phyloP scores from a whole-genome alignment of 2,888 invertebrate species.

The Napeogenes sylphis region DNA sequence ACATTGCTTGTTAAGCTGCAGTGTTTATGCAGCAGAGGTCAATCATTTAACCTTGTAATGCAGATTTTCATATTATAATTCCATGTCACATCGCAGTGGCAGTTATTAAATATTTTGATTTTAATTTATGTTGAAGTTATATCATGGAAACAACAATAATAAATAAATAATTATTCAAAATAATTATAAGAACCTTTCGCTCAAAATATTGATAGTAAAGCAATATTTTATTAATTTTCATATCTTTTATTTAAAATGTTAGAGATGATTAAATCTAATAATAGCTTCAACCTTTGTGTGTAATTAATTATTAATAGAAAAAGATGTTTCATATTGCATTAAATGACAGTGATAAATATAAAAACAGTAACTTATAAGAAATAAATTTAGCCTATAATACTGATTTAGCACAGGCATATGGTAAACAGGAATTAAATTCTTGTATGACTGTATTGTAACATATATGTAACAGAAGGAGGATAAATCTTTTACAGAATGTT shows the following conservation, averaged over 20 bases:
- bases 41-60: conserved; percentile 44
- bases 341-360: too few relatives aligned
- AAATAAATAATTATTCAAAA: too few relatives aligned
- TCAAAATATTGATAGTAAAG: neutral
- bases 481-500: neutral
- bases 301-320: neutral
- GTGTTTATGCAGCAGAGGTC: conserved; percentile 49
- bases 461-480: neutral
- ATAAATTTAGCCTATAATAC: neutral
- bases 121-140: too few relatives aligned
- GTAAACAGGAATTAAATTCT: conserved; percentile 5
- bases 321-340: neutral
- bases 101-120: too few relatives aligned
- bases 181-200: neutral
- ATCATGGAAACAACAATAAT: too few relatives aligned
- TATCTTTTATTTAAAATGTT: neutral
- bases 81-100: too few relatives aligned
- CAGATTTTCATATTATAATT: conserved; percentile 25
- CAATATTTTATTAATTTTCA: neutral
- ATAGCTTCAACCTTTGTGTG: neutral
- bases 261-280: neutral
- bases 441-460: neutral
- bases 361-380: too few relatives aligned
- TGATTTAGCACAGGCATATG: neutral
- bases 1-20: conserved; percentile 35